These are phyloP conservation scores for Drosophila littoralis DNA, from an alignment of 1,140 invertebrate species.

Conservation along the genomic window DNA sequence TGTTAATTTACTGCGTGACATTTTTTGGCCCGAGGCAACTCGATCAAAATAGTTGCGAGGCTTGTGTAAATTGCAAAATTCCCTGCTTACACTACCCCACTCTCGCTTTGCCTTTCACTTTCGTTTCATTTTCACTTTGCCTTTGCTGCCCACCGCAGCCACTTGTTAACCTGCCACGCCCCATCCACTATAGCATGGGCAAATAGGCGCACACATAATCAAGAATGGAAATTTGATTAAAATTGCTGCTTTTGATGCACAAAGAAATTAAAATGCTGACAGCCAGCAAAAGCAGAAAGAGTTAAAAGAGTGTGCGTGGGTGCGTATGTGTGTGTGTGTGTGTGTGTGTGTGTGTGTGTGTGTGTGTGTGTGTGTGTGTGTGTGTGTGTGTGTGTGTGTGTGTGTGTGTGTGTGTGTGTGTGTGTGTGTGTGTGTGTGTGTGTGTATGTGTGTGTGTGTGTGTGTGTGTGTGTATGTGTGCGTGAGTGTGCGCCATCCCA, in stretches of 20 bases:
- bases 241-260: conserved; percentile 72
- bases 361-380: not conserved
- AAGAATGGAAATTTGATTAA: conserved; percentile 68
- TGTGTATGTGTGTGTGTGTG: too few species aligned
- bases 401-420: not conserved
- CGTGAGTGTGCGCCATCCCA: not conserved
- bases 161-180: not conserved
- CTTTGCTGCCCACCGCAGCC: not conserved
- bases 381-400: too few species aligned
- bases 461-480: not conserved
- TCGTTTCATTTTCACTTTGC: too few species aligned
- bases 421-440: too few species aligned
- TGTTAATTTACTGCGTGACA: conserved; percentile 36
- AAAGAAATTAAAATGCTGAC: conserved; percentile 54
- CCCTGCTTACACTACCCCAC: not conserved
- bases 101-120: too few species aligned
- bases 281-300: conserved; percentile 26
- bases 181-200: not conserved
- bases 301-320: not conserved
- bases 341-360: not conserved
- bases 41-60: conserved; percentile 6
- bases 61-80: conserved; percentile 11
- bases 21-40: conserved; percentile 18
- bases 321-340: not conserved
- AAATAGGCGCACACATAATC: conserved; percentile 34